These are phyloP conservation scores for Brenthis daphne DNA, from an alignment of 2,888 invertebrate species.

Conservation along the genomic window DNA sequence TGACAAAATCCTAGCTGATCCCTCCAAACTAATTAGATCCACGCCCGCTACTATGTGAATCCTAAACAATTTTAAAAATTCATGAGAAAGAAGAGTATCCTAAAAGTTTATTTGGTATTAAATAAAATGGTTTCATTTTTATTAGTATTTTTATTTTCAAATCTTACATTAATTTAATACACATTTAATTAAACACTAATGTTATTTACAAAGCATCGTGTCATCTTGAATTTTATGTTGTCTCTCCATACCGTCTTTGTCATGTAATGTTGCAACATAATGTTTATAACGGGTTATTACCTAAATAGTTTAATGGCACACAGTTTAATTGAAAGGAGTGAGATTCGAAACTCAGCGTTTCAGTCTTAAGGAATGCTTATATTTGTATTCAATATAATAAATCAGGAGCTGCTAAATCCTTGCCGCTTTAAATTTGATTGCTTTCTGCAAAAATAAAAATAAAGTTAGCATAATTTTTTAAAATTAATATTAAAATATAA, in stretches of 20 bases:
- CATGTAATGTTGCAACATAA: no score
- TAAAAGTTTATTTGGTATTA: no score
- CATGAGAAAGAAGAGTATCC: no score
- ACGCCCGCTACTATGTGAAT: no score
- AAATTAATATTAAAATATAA: slow-evolving; percentile 5
- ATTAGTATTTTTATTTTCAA: slow-evolving; percentile 1
- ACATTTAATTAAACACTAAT: slow-evolving; percentile 37
- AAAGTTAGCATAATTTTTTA: background rate
- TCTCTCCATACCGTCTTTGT: background rate
- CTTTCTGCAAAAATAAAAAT: slow-evolving; percentile 61
- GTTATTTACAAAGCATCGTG: slow-evolving; percentile 32
- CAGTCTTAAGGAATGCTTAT: background rate
- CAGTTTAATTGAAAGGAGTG: no score
- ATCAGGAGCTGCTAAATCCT: background rate
- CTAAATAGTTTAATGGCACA: no score
- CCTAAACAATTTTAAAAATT: no score
- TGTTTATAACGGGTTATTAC: no score
- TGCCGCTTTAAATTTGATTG: slow-evolving; percentile 40
- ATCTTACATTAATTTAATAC: slow-evolving; percentile 15
- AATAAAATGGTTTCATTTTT: no score
- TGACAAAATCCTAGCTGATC: no score
- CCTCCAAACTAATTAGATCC: no score
- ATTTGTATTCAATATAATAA: slow-evolving; percentile 59
- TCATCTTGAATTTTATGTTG: background rate
- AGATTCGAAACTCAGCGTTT: no score